These are phyloP conservation scores for Priocnemis perturbator DNA, from an alignment of 2,888 invertebrate species.

Conservation along the genomic window DNA sequence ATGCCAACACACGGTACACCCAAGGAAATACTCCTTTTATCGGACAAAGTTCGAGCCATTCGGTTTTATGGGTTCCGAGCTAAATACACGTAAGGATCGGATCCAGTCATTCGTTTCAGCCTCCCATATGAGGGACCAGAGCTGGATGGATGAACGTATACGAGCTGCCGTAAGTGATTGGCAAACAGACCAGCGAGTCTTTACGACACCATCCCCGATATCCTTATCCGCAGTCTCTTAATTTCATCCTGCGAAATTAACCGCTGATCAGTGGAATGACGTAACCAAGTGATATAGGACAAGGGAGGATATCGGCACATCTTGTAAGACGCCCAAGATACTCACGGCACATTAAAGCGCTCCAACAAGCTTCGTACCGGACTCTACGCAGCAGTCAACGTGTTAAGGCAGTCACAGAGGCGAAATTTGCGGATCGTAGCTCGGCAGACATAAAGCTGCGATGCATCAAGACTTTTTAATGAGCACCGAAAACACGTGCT, in stretches of 20 bases:
- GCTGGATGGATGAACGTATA: conserved; percentile 52
- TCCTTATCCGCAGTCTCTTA: conserved; percentile 25
- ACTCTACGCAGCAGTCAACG: background rate
- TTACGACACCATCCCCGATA: conserved; percentile 47
- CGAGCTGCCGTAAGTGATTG: conserved; percentile 66
- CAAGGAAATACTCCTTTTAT: conserved; percentile 59
- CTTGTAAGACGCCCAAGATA: too few relatives aligned
- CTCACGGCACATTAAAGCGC: too few relatives aligned
- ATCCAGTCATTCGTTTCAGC: conserved; percentile 43
- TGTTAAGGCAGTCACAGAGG: background rate
- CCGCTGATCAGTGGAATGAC: conserved; percentile 28
- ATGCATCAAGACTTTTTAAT: background rate
- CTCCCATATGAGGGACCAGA: conserved; percentile 49
- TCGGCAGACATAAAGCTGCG: background rate
- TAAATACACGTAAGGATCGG: conserved; percentile 63
- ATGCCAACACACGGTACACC: conserved; percentile 31
- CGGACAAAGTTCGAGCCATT: conserved; percentile 68
- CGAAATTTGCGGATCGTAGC: background rate
- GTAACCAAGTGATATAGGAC: too few relatives aligned
- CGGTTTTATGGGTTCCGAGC: conserved; percentile 65
- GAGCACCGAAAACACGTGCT: too few relatives aligned
- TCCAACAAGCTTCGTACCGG: too few relatives aligned
- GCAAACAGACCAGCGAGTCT: conserved; percentile 62
- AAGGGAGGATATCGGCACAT: too few relatives aligned
- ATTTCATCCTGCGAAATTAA: conserved; percentile 29